These are phyloP conservation scores for Pseudococcus longispinus DNA, from an alignment of 2,888 invertebrate genomes.

Conservation along the genomic window DNA sequence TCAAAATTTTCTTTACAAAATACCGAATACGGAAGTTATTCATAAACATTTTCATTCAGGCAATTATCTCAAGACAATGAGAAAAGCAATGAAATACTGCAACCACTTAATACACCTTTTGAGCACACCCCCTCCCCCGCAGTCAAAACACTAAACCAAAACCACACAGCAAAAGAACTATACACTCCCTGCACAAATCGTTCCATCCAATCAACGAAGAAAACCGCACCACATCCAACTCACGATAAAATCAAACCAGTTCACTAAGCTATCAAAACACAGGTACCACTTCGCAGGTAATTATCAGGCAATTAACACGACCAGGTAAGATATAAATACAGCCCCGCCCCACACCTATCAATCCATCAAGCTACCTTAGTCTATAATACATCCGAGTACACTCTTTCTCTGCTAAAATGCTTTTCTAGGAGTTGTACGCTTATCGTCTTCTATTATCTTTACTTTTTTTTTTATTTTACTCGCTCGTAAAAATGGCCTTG, in stretches of 20 bases:
- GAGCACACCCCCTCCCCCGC: background rate
- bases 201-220: background rate
- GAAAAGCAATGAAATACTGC: too few relatives aligned
- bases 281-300: background rate
- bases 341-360: conserved; percentile 3
- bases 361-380: conserved; percentile 3
- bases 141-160: background rate
- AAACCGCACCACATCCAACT: background rate
- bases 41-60: too few relatives aligned
- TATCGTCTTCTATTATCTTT: conserved; percentile 46
- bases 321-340: background rate
- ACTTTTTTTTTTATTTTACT: conserved; percentile 48
- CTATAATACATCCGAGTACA: background rate
- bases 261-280: background rate
- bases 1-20: too few relatives aligned
- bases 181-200: background rate
- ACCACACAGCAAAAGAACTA: too few relatives aligned
- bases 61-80: too few relatives aligned
- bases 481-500: conserved; percentile 56
- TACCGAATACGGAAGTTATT: too few relatives aligned
- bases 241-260: conserved; percentile 3
- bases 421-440: background rate
- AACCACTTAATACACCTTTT: background rate
- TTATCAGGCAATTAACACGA: conserved; percentile 19
- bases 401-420: background rate